Evolutionary conservation across 2,888 invertebrate genomes (phyloP).

Genomic region (Harmothoe impar): DNA sequence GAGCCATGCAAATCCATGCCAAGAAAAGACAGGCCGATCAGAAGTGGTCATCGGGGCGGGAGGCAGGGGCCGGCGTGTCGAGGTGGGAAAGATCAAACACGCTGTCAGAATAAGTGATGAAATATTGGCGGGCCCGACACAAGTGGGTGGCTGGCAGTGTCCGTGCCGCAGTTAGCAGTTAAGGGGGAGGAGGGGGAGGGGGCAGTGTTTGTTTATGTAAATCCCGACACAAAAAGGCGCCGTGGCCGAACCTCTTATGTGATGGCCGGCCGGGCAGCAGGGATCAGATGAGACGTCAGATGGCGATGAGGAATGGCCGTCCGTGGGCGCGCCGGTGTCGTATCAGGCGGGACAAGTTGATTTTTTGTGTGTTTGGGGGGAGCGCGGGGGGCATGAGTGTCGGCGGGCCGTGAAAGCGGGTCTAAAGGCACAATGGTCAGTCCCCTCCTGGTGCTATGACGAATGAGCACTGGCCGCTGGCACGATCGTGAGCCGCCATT

Average conservation of each 20-base stretch:
- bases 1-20: slow-evolving; percentile 8
- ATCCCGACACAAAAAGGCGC: slow-evolving; percentile 50
- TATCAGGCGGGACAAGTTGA: slow-evolving; percentile 24
- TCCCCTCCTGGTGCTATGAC: background rate
- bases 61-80: background rate
- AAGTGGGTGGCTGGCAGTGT: slow-evolving; percentile 54
- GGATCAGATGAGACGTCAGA: slow-evolving; percentile 62
- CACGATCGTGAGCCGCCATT: slow-evolving; percentile 33
- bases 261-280: slow-evolving; percentile 40
- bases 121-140: slow-evolving; percentile 39
- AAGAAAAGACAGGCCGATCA: slow-evolving; percentile 57
- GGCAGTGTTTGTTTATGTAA: slow-evolving; percentile 56
- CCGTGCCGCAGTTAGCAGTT: background rate
- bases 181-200: background rate
- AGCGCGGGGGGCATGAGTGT: slow-evolving; percentile 35
- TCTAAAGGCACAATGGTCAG: slow-evolving; percentile 48
- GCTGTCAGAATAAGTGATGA: slow-evolving; percentile 62
- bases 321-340: background rate
- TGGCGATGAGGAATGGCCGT: slow-evolving; percentile 53
- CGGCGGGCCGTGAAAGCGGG: slow-evolving; percentile 24
- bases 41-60: slow-evolving; percentile 52
- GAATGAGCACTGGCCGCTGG: slow-evolving; percentile 21
- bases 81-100: slow-evolving; percentile 61
- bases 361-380: slow-evolving; percentile 52
- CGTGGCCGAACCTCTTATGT: slow-evolving; percentile 55